Evolutionary conservation across 2,797 vertebrate species (phyloP).

Genomic region (Muscicapa comitata): DNA sequence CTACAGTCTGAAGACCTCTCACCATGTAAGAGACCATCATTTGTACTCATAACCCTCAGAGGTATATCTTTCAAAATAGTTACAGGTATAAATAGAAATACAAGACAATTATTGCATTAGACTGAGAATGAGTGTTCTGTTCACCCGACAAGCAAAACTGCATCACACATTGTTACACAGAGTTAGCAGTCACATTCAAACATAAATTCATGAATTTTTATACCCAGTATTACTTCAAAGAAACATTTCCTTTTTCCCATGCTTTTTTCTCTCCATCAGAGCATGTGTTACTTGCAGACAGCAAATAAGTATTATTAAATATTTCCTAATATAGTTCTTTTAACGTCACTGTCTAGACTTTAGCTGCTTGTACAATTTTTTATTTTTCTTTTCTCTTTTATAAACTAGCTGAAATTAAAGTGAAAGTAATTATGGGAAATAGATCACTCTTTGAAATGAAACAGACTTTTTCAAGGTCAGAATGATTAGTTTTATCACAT

Average conservation of each 20-base stretch:
- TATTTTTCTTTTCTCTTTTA: constrained; percentile 26
- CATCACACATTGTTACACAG: background rate
- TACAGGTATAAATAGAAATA: background rate
- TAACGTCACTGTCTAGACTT: constrained; percentile 34
- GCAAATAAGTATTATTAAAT: constrained; percentile 14
- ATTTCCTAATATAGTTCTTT: constrained; percentile 23
- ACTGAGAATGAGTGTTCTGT: background rate
- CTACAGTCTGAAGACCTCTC: background rate
- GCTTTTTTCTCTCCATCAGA: background rate
- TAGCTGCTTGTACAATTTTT: constrained; percentile 13
- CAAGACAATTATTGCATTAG: background rate
- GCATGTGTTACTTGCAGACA: background rate
- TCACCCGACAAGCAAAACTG: background rate
- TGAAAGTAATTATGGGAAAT: constrained; percentile 15
- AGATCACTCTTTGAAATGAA: background rate
- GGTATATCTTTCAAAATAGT: background rate
- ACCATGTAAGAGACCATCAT: background rate
- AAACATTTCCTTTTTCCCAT: background rate
- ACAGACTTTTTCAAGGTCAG: background rate
- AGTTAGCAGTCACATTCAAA: background rate
- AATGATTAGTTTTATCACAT: background rate
- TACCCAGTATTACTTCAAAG: background rate
- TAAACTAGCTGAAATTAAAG: constrained; percentile 9
- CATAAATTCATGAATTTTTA: background rate
- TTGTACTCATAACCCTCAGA: background rate